phyloP scores from a whole-genome alignment of 1,140 invertebrate genomes.

The Drosophila bocqueti region DNA sequence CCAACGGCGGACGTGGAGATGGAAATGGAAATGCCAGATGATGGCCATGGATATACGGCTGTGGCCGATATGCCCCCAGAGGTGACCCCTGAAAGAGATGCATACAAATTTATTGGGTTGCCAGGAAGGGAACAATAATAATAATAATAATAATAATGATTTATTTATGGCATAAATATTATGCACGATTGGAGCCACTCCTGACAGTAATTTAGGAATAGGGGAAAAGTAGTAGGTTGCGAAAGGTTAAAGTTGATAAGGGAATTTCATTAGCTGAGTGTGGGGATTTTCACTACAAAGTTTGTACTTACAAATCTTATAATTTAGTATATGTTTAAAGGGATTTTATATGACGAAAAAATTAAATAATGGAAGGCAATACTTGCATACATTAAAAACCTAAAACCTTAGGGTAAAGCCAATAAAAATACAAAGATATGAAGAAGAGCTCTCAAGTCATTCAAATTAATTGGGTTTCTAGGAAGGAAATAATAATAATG shows the following conservation, averaged over 20 bases:
- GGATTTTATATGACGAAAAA: background rate
- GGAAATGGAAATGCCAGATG: slow-evolving; percentile 4
- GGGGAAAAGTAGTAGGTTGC: background rate
- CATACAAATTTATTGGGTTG: slow-evolving; percentile 52
- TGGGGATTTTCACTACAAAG: background rate
- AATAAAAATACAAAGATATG: background rate
- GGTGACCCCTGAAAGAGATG: slow-evolving; percentile 41
- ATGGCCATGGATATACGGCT: slow-evolving; percentile 10
- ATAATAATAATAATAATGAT: background rate
- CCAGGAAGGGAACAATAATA: background rate
- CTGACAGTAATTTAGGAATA: background rate
- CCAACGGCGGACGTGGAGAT: slow-evolving; percentile 16
- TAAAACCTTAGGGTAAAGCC: background rate
- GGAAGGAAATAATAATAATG: no score
- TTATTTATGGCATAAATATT: background rate
- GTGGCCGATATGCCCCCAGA: slow-evolving; percentile 14
- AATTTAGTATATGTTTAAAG: background rate
- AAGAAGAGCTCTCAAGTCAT: background rate
- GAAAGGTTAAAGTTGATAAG: no score
- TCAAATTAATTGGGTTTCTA: no score
- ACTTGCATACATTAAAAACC: background rate
- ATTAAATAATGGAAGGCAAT: no score
- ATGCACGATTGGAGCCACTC: background rate
- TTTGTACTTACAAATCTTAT: background rate
- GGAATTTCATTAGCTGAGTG: background rate